Evolutionary conservation across 2,797 vertebrate genomes (phyloP).

Genomic region (Thamnophis elegans): DNA sequence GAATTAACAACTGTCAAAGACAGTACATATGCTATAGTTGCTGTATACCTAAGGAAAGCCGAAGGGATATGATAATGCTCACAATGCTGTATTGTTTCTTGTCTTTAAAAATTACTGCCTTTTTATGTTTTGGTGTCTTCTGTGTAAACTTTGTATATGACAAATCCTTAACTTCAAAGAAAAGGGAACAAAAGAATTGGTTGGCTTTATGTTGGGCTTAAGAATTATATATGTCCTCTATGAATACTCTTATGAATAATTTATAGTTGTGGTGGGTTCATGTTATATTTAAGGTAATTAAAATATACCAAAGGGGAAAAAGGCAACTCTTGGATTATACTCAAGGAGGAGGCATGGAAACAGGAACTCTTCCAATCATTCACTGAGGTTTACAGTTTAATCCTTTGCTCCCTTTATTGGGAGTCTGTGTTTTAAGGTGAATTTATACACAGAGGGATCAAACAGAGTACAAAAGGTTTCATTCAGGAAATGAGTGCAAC

Average conservation of each 20-base stretch:
- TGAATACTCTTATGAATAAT: constrained; percentile 19
- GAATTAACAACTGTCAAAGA: constrained; percentile 39
- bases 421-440: background rate
- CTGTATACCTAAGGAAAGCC: constrained; percentile 17
- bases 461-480: background rate
- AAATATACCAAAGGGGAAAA: background rate
- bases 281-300: background rate
- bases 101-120: background rate
- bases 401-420: background rate
- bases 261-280: constrained; percentile 41
- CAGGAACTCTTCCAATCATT: background rate
- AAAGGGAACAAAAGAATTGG: background rate
- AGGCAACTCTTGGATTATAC: background rate
- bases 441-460: constrained; percentile 32
- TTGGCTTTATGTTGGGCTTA: background rate
- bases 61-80: constrained; percentile 23
- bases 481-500: constrained; percentile 30
- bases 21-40: constrained; percentile 15
- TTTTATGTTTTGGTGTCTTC: rapidly evolving
- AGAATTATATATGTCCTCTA: background rate
- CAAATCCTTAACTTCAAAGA: constrained; percentile 13
- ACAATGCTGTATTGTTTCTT: constrained; percentile 6
- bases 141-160: constrained; percentile 20
- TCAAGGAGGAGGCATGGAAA: background rate
- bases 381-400: background rate